Percentiles rank a stretch among this genome's conserved stretches.
Conservation (phyloP, 2,797 vertebrate species). For the Carapus acus region DNA sequence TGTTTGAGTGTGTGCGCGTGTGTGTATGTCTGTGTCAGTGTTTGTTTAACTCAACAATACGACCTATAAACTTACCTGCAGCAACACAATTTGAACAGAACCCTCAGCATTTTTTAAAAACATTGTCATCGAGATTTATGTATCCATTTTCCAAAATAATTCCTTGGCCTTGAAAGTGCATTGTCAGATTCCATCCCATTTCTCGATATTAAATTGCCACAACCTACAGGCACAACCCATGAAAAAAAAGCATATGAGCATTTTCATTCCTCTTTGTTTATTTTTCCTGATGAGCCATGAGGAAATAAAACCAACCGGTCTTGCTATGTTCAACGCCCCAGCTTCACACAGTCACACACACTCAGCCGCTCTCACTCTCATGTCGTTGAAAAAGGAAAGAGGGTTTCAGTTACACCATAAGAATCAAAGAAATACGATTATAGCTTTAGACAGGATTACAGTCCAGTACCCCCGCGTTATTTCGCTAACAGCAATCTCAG, state of each 20-base stretch:
- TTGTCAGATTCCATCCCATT: no score
- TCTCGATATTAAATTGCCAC: no score
- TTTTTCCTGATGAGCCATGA: neutral
- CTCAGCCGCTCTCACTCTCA: neutral
- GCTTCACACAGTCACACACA: constrained; percentile 10
- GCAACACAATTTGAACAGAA: no score
- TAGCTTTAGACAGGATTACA: constrained; percentile 80
- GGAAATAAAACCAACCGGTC: neutral
- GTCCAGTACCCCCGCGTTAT: constrained; percentile 88
- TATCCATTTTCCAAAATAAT: no score
- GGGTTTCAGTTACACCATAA: constrained; percentile 74
- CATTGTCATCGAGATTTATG: no score
- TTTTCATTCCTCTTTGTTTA: neutral
- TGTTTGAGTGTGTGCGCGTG: no score
- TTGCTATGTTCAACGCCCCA: neutral
- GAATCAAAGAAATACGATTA: constrained; percentile 78
- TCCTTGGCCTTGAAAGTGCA: no score
- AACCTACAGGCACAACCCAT: constrained; percentile 1
- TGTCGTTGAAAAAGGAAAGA: constrained; percentile 12
- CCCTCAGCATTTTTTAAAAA: no score
- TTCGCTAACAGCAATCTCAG: constrained; percentile 80
- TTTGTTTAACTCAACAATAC: no score
- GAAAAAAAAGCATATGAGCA: constrained; percentile 10
- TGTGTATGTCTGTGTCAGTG: no score
- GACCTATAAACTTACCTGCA: no score